Percentiles rank a stretch among this genome's conserved stretches.
Conservation (phyloP, 2,797 vertebrate species). For the Tragelaphus oryx region DNA sequence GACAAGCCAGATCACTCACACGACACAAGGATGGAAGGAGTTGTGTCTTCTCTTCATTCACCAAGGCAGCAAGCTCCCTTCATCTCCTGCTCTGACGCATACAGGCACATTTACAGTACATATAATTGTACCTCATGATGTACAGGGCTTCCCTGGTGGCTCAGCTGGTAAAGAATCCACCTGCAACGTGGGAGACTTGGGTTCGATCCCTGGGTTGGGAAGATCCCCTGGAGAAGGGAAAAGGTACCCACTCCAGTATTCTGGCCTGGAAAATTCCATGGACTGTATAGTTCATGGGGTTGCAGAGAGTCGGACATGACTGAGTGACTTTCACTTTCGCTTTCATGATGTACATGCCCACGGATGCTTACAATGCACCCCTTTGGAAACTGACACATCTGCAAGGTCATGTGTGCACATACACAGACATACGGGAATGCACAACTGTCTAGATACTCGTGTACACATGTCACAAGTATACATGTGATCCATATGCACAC, state of each 20-base stretch:
- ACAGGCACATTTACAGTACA: not conserved
- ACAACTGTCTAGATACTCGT: not conserved
- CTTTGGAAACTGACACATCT: not conserved
- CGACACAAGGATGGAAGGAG: not conserved
- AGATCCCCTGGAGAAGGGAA: not conserved
- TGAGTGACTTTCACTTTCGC: not conserved
- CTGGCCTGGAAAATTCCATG: not conserved
- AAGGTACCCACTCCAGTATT: not conserved
- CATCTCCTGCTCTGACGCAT: not conserved
- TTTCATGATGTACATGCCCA: not conserved
- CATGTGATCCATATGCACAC: not conserved
- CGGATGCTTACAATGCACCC: not conserved
- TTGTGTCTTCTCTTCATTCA: not conserved
- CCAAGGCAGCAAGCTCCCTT: not conserved
- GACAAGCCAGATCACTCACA: not conserved
- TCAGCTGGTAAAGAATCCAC: not conserved
- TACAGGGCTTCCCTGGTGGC: not conserved
- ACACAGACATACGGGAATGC: not conserved
- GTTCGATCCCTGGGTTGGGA: not conserved
- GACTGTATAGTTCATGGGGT: not conserved
- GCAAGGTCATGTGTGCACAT: not conserved
- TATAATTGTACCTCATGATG: not conserved
- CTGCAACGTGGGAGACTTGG: not conserved
- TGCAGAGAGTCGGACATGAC: not conserved
- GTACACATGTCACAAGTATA: not conserved